These are phyloP conservation scores for Carcina quercana DNA, from an alignment of 2,888 invertebrate species.

Conservation along the genomic window DNA sequence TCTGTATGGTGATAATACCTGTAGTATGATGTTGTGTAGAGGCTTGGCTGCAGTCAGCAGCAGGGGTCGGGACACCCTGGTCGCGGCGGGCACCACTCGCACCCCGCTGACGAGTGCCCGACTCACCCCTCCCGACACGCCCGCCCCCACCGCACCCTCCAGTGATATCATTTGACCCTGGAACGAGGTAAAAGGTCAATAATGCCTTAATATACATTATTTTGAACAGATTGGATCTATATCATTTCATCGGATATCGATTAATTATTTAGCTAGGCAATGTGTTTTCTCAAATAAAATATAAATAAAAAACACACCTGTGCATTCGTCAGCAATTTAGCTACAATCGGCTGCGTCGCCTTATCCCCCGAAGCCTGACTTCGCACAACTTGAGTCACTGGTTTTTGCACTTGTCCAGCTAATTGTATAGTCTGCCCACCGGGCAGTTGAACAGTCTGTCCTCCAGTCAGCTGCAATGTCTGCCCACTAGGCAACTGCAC, in stretches of 20 bases:
- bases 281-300: too few species aligned
- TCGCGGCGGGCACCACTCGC: constrained; percentile 40
- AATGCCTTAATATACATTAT: too few species aligned
- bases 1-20: too few species aligned
- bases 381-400: constrained; percentile 51
- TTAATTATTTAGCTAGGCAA: too few species aligned
- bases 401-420: constrained; percentile 46
- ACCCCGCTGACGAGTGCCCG: constrained; percentile 28
- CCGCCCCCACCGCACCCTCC: constrained; percentile 36
- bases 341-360: constrained; percentile 75
- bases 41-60: constrained; percentile 52
- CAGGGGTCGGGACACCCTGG: constrained; percentile 42
- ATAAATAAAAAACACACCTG: constrained; percentile 57
- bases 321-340: constrained; percentile 83
- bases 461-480: constrained; percentile 48
- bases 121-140: constrained; percentile 16
- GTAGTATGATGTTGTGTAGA: constrained; percentile 56
- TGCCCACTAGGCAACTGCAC: constrained; percentile 52
- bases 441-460: constrained; percentile 49
- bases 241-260: too few species aligned
- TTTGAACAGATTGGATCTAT: too few species aligned
- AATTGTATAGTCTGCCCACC: constrained; percentile 53
- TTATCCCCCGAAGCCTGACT: constrained; percentile 49
- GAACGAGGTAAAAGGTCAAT: constrained; percentile 6
- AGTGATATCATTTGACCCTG: constrained; percentile 60